Percentiles rank a stretch among this genome's conserved stretches.
These are phyloP conservation scores for Centruroides sculpturatus DNA, from an alignment of 1,140 invertebrate species.

Conservation along the genomic window DNA sequence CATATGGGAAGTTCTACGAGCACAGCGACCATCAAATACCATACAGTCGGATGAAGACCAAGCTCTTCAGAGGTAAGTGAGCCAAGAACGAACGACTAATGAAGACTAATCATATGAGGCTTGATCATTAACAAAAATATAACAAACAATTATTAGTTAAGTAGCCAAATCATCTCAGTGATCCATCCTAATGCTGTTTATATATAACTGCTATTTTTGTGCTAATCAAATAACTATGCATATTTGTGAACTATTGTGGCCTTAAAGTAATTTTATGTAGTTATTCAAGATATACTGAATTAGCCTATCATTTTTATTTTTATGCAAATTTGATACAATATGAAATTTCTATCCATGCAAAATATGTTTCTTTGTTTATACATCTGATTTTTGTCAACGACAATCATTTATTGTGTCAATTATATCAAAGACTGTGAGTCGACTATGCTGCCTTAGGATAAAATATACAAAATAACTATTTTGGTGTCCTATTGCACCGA, in stretches of 20 bases:
- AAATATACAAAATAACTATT: too few species aligned
- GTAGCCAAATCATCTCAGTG: neutral
- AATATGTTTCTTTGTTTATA: too few species aligned
- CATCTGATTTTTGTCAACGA: too few species aligned
- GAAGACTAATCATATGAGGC: neutral
- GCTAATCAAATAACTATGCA: neutral
- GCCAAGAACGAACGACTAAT: conserved; percentile 22
- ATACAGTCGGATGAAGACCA: conserved; percentile 56
- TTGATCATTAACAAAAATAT: neutral
- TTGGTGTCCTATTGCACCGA: too few species aligned
- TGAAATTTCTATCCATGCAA: too few species aligned
- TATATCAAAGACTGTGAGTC: too few species aligned
- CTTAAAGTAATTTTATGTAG: neutral
- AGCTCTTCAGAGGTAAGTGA: conserved; percentile 60
- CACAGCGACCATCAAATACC: conserved; percentile 48
- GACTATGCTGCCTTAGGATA: too few species aligned
- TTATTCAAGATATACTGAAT: too few species aligned
- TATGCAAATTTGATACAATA: too few species aligned
- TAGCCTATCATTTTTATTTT: too few species aligned
- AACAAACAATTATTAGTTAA: neutral
- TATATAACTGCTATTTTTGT: neutral
- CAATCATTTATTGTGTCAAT: too few species aligned
- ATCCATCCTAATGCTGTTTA: neutral
- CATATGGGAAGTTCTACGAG: conserved; percentile 78
- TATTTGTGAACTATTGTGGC: neutral